Conservation (phyloP, 2,113 vertebrate genomes). For the Melanerpes aurifrons region DNA sequence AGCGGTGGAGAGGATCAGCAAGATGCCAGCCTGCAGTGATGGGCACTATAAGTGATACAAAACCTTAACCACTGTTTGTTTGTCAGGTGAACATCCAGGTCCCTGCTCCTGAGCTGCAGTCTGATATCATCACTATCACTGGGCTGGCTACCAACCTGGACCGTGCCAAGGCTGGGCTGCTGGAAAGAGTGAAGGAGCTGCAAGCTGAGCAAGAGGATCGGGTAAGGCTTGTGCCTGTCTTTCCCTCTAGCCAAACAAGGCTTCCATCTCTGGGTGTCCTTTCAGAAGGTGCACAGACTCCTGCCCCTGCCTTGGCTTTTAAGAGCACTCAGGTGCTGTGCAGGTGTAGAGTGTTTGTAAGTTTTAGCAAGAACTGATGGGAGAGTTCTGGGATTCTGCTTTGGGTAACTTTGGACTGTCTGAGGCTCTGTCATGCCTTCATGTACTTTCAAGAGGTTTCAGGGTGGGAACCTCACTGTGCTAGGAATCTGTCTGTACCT, state of each 20-base stretch:
- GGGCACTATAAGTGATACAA: neutral
- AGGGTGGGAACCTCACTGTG: neutral
- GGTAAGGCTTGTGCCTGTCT: conserved; percentile 73
- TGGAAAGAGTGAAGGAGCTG: conserved; percentile 93
- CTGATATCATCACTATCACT: conserved; percentile 90
- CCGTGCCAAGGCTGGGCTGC: conserved; percentile 90
- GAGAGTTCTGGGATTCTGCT: neutral
- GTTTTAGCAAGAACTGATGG: neutral
- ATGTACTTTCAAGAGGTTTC: accelerated
- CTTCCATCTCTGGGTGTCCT: neutral
- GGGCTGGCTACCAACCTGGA: conserved; percentile 89
- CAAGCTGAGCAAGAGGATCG: conserved; percentile 96
- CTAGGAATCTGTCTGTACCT: neutral
- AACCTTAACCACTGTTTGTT: accelerated
- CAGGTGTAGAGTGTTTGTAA: neutral
- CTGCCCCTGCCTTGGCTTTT: neutral
- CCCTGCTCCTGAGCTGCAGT: conserved; percentile 95
- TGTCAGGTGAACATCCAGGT: conserved; percentile 97
- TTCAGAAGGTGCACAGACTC: accelerated
- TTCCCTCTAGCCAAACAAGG: neutral
- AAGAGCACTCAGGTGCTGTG: neutral
- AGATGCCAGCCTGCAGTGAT: neutral
- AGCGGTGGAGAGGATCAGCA: accelerated
- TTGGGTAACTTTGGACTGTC: neutral
- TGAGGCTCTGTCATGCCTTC: neutral